Percentiles rank a stretch among this genome's conserved stretches.
phyloP scores from a whole-genome alignment of 2,888 invertebrate species.

The Eudemis profundana region DNA sequence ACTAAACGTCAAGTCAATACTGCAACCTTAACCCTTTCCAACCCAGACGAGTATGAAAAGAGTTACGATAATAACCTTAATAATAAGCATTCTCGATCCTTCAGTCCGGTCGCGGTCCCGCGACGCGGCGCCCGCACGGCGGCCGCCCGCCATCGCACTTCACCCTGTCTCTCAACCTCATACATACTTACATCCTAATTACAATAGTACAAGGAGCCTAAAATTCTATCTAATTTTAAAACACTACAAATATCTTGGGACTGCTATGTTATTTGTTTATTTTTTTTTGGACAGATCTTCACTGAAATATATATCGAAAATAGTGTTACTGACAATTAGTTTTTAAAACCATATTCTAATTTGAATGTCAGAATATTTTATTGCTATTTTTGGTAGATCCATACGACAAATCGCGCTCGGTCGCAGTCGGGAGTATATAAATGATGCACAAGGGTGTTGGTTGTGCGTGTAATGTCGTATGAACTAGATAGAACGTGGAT shows the following conservation, averaged over 20 bases:
- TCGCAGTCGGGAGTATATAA: constrained; percentile 6
- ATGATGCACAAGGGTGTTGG: constrained; percentile 10
- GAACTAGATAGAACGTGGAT: constrained; percentile 17
- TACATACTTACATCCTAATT: constrained; percentile 49
- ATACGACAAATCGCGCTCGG: constrained; percentile 21
- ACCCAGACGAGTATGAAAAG: too few relatives aligned
- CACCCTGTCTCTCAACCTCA: constrained; percentile 52
- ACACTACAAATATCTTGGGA: constrained; percentile 56
- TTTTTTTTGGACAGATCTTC: constrained; percentile 78
- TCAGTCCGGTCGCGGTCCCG: constrained; percentile 41
- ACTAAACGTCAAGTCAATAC: constrained; percentile 74
- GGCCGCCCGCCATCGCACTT: constrained; percentile 36
- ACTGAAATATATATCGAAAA: constrained; percentile 61
- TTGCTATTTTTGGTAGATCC: constrained; percentile 8
- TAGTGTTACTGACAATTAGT: constrained; percentile 63
- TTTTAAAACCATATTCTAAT: constrained; percentile 40
- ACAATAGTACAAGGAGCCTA: constrained; percentile 53
- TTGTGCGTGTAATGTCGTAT: constrained; percentile 29
- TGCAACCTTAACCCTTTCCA: too few relatives aligned
- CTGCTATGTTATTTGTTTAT: constrained; percentile 54
- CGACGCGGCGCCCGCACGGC: constrained; percentile 27
- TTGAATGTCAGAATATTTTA: constrained; percentile 17
- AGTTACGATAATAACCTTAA: too few relatives aligned
- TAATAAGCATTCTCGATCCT: constrained; percentile 54
- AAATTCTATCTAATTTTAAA: constrained; percentile 55